Conservation (phyloP, 2,888 invertebrate genomes). For the Lasioglossum calceatum region DNA sequence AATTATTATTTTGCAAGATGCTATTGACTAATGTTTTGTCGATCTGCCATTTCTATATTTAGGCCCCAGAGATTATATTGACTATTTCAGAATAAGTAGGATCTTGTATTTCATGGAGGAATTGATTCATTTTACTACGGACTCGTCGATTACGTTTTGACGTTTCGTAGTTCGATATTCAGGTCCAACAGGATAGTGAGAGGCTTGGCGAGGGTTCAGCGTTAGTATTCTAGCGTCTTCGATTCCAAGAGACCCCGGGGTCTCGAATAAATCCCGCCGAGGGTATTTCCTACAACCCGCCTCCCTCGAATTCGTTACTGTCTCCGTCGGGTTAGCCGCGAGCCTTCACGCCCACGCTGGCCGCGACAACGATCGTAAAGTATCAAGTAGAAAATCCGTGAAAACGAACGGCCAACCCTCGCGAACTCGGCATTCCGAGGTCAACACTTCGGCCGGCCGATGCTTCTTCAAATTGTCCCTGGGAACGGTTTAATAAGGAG, state of each 20-base stretch:
- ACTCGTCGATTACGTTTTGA: not conserved
- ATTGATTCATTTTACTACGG: not conserved
- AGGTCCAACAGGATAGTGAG: not conserved
- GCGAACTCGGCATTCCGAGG: too few relatives aligned
- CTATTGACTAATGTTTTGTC: too few relatives aligned
- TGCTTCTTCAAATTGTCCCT: not conserved
- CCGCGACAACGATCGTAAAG: conserved; percentile 30
- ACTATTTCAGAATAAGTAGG: not conserved
- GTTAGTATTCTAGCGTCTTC: not conserved
- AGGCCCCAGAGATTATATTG: too few relatives aligned
- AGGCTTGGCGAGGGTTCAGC: not conserved
- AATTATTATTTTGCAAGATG: too few relatives aligned
- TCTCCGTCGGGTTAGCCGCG: conserved; percentile 28
- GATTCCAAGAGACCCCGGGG: not conserved
- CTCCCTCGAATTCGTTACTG: conserved; percentile 37
- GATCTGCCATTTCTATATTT: too few relatives aligned
- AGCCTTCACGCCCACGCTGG: conserved; percentile 26
- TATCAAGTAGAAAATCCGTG: conserved; percentile 23
- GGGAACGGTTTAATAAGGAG: not conserved
- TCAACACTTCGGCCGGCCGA: too few relatives aligned
- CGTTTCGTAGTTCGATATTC: not conserved
- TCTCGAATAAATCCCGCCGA: conserved; percentile 25
- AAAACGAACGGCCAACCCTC: too few relatives aligned
- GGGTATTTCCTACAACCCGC: conserved; percentile 1
- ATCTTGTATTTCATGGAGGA: not conserved